Evolutionary conservation across 2,797 vertebrate species (phyloP).

Genomic region (Gobio occitaniae): DNA sequence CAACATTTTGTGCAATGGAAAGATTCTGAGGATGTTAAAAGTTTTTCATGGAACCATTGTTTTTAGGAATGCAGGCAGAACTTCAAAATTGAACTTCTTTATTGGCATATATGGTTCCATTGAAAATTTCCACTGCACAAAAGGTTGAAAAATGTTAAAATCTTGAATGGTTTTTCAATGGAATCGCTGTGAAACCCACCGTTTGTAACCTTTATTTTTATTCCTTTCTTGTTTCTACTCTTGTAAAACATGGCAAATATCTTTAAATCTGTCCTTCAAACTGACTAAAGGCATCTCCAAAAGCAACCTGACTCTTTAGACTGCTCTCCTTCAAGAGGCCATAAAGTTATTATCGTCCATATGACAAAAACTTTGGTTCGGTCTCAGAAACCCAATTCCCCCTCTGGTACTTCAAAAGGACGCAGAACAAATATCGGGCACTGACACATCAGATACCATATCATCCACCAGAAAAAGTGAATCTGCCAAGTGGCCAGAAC

Average conservation of each 20-base stretch:
- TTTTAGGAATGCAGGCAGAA: neutral
- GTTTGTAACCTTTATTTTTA: neutral
- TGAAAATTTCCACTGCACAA: neutral
- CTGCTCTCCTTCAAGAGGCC: conserved; percentile 14
- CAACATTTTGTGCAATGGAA: neutral
- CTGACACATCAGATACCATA: neutral
- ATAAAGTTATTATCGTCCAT: conserved; percentile 26
- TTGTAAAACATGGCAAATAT: neutral
- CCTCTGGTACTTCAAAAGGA: conserved; percentile 33
- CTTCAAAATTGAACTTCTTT: neutral
- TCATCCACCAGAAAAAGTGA: conserved; percentile 22
- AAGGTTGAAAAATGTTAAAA: neutral
- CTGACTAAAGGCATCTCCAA: neutral
- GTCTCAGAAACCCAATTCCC: conserved; percentile 50
- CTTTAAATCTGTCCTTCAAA: conserved; percentile 7
- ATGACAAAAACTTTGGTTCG: conserved; percentile 41
- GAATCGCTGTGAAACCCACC: neutral
- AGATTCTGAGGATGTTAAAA: neutral
- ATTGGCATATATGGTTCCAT: neutral
- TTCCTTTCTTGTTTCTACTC: neutral
- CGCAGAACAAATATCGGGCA: conserved; percentile 32
- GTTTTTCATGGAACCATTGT: neutral
- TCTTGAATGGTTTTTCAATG: neutral
- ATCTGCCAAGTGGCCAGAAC: neutral
- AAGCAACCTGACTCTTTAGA: conserved; percentile 12